A percentile compares a stretch with the other conserved stretches of the same genome.
phyloP scores from a whole-genome alignment of 2,888 invertebrate species.

The Zhuqinia jingwanae region DNA sequence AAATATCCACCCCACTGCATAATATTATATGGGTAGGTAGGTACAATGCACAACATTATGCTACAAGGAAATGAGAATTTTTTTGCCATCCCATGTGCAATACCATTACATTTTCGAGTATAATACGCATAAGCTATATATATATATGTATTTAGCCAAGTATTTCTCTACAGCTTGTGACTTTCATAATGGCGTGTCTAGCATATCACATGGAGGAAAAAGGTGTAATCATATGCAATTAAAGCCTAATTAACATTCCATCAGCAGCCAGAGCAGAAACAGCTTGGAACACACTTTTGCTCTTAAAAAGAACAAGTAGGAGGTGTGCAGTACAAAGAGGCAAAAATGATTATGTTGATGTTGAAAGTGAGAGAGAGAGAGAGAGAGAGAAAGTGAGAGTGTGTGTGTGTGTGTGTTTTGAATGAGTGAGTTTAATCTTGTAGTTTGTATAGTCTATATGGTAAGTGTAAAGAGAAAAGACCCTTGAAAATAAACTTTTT shows the following conservation, averaged over 20 bases:
- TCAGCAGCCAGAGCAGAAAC: slow-evolving; percentile 44
- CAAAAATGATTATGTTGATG: slow-evolving; percentile 9
- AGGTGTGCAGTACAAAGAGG: no score
- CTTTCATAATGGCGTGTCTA: slow-evolving; percentile 15
- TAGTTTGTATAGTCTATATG: slow-evolving; percentile 8
- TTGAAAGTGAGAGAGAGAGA: no score
- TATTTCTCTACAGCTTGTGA: no score
- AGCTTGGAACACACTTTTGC: background rate
- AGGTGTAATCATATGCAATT: slow-evolving; percentile 65
- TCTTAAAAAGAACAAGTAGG: background rate
- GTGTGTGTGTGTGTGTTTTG: background rate
- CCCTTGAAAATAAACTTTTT: slow-evolving; percentile 53
- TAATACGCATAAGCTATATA: background rate
- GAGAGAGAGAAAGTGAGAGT: no score
- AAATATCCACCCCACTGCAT: background rate
- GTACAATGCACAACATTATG: background rate
- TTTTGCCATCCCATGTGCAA: background rate
- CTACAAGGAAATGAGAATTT: background rate
- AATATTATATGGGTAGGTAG: no score
- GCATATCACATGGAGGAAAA: slow-evolving; percentile 31
- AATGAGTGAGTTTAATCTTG: background rate
- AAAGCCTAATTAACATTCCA: slow-evolving; percentile 71
- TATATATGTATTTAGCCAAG: no score
- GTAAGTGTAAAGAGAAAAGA: slow-evolving; percentile 27
- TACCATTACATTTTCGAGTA: background rate